phyloP scores from a whole-genome alignment of 1,140 invertebrate genomes.

The Ips nitidus region DNA sequence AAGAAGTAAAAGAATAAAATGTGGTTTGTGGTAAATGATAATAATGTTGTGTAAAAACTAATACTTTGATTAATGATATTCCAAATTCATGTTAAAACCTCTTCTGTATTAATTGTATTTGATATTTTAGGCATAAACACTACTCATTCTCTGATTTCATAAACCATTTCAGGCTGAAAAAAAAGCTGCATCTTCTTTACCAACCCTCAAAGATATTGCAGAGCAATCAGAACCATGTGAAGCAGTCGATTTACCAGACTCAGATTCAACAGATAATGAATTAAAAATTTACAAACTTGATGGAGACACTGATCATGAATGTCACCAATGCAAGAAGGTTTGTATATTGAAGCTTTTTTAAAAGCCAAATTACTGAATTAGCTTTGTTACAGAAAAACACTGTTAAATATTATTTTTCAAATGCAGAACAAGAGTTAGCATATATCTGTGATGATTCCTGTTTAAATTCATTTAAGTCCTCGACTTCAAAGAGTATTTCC shows the following conservation, averaged over 20 bases:
- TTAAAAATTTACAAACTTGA: slow-evolving; percentile 53
- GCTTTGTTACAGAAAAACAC: slow-evolving; percentile 36
- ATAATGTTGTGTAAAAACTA: no score
- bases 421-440: slow-evolving; percentile 39
- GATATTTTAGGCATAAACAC: neutral
- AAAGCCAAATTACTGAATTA: neutral
- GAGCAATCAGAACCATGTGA: slow-evolving; percentile 21
- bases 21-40: no score
- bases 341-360: slow-evolving; percentile 1
- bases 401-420: slow-evolving; percentile 42
- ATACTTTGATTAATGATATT: no score
- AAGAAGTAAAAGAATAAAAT: no score
- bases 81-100: no score
- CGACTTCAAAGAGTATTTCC: slow-evolving; percentile 48
- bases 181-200: slow-evolving; percentile 53
- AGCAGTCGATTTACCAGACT: neutral
- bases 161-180: slow-evolving; percentile 53
- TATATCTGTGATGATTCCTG: slow-evolving; percentile 54
- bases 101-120: neutral
- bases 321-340: slow-evolving; percentile 43
- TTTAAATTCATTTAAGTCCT: slow-evolving; percentile 49
- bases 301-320: slow-evolving; percentile 40
- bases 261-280: slow-evolving; percentile 49
- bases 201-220: slow-evolving; percentile 42
- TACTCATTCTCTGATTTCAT: no score